A percentile compares a stretch with the other conserved stretches of the same genome.
phyloP scores from a whole-genome alignment of 2,888 invertebrate species.

The Ashinkailepas kermadecensis region DNA sequence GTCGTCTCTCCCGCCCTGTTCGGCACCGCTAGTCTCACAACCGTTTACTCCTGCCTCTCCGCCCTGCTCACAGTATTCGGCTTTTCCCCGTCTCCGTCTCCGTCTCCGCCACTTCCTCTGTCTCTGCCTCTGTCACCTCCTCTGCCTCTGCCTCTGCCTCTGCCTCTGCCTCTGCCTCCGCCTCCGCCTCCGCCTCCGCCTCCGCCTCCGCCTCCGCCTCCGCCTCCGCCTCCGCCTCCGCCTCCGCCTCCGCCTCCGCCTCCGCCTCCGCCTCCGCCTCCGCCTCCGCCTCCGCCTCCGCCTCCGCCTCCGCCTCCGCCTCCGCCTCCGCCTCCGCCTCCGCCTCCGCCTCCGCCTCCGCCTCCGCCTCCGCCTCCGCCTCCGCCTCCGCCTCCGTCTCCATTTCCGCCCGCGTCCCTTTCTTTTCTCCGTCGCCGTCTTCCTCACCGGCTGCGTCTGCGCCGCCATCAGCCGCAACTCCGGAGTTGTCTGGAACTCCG shows the following conservation, averaged over 20 bases:
- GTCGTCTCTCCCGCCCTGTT: no score
- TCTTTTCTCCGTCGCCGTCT: not conserved
- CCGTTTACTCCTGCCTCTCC: no score
- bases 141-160: not conserved
- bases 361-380: constrained; percentile 43
- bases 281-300: constrained; percentile 58
- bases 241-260: not conserved
- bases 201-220: constrained; percentile 30
- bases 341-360: not conserved
- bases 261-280: constrained; percentile 41
- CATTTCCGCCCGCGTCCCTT: not conserved
- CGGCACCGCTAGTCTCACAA: no score
- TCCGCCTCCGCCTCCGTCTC: constrained; percentile 12
- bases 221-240: constrained; percentile 33
- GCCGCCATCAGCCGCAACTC: no score
- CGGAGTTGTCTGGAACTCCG: no score
- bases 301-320: constrained; percentile 42
- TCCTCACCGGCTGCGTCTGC: no score
- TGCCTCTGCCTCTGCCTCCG: not conserved
- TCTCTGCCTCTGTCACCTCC: not conserved
- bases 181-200: constrained; percentile 24
- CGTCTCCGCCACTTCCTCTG: not conserved
- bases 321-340: constrained; percentile 40
- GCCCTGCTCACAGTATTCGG: not conserved
- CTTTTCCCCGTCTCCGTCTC: not conserved